These are phyloP conservation scores for Hetaerina titia DNA, from an alignment of 2,888 invertebrate species.

Conservation along the genomic window DNA sequence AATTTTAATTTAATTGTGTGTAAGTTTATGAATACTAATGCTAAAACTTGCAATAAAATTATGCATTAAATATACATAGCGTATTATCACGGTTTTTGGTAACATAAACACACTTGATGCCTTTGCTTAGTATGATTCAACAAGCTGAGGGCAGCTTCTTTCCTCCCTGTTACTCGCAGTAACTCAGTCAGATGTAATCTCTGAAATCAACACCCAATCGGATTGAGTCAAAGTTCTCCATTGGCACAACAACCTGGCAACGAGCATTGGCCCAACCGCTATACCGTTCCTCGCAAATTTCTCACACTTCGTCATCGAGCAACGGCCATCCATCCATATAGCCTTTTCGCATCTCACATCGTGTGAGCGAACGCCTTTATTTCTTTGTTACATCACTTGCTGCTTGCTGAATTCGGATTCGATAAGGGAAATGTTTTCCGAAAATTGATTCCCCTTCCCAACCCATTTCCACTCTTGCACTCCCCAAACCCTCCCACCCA, in stretches of 20 bases:
- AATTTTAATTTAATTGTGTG: no score
- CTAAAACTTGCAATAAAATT: no score
- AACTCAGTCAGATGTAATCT: neutral
- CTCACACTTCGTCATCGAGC: neutral
- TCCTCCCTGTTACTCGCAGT: neutral
- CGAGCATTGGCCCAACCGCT: neutral
- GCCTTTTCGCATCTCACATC: neutral
- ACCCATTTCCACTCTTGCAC: neutral
- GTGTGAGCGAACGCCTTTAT: neutral
- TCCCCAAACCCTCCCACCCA: neutral
- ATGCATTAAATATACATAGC: no score
- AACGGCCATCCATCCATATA: neutral
- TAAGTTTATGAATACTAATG: no score
- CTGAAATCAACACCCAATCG: neutral
- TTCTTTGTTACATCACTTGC: slow-evolving; percentile 19
- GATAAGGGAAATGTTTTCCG: slow-evolving; percentile 10
- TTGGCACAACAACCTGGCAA: neutral
- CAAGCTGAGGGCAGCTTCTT: neutral
- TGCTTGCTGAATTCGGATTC: slow-evolving; percentile 12
- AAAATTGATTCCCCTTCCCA: neutral
- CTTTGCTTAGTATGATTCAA: no score
- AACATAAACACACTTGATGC: no score
- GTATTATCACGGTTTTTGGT: no score
- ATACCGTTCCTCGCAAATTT: neutral
- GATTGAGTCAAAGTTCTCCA: no score